A percentile compares a stretch with the other conserved stretches of the same genome.
These are phyloP conservation scores for Watsonalla cultraria DNA, from an alignment of 2,888 invertebrate genomes.

Conservation along the genomic window DNA sequence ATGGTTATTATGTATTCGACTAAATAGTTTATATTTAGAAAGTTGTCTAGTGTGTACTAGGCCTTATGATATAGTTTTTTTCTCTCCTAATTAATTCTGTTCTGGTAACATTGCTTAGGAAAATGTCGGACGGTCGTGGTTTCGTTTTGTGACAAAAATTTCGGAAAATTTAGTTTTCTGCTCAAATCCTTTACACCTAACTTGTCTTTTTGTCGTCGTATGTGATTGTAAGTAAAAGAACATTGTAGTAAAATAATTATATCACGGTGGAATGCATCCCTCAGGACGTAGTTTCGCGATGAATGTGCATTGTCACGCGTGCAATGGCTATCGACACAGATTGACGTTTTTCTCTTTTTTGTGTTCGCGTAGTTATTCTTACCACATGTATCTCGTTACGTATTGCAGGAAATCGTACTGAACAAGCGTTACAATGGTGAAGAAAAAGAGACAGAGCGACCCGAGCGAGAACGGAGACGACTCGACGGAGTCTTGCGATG, in stretches of 20 bases:
- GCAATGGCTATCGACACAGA: slow-evolving; percentile 75
- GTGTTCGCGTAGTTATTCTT: slow-evolving; percentile 70
- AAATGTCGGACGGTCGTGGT: slow-evolving; percentile 69
- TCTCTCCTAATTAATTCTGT: slow-evolving; percentile 26
- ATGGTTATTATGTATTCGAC: no score
- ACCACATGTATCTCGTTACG: slow-evolving; percentile 74
- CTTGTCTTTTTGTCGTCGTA: slow-evolving; percentile 40
- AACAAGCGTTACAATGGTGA: slow-evolving; percentile 80
- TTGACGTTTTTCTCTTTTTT: slow-evolving; percentile 76
- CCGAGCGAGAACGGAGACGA: slow-evolving; percentile 80
- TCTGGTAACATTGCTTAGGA: slow-evolving; percentile 53
- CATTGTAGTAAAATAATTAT: slow-evolving; percentile 29
- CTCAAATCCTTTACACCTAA: slow-evolving; percentile 35
- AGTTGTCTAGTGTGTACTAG: no score
- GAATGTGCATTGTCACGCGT: slow-evolving; percentile 78
- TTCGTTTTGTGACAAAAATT: slow-evolving; percentile 64
- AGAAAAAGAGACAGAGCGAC: slow-evolving; percentile 86
- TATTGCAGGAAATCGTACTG: slow-evolving; percentile 62
- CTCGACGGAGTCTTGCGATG: slow-evolving; percentile 86
- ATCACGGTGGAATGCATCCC: slow-evolving; percentile 19
- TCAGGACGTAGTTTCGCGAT: slow-evolving; percentile 33
- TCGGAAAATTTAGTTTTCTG: slow-evolving; percentile 41
- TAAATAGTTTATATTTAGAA: no score
- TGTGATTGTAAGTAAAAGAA: slow-evolving; percentile 64
- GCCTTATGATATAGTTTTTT: slow-evolving; percentile 1